These are phyloP conservation scores for Lordiphosa mommai DNA, from an alignment of 1,140 invertebrate genomes.

Conservation along the genomic window DNA sequence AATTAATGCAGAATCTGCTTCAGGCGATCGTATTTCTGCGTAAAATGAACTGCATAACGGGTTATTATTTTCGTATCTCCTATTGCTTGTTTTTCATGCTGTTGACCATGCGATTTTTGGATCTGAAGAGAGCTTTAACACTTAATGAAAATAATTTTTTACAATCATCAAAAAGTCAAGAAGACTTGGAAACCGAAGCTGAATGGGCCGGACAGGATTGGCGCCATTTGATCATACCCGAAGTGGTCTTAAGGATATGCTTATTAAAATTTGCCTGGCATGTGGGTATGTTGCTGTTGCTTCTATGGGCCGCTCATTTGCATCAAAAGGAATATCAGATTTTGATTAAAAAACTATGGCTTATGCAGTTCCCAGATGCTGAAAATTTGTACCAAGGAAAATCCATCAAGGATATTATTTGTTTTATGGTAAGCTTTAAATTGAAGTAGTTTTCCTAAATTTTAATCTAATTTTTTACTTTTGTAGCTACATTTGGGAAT, in stretches of 20 bases:
- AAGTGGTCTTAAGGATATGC: background rate
- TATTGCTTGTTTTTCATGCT: slow-evolving; percentile 10
- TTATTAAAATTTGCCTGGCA: slow-evolving; percentile 20
- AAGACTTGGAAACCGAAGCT: slow-evolving; percentile 31
- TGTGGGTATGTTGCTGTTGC: slow-evolving; percentile 17
- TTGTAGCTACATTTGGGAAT: slow-evolving; percentile 20
- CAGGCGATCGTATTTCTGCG: slow-evolving; percentile 6
- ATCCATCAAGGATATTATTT: slow-evolving; percentile 6
- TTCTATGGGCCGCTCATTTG: slow-evolving; percentile 20
- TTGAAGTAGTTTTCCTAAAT: background rate
- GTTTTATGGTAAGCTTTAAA: slow-evolving; percentile 16
- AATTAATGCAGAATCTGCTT: slow-evolving; percentile 11
- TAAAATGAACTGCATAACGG: slow-evolving; percentile 19
- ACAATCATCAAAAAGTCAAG: slow-evolving; percentile 9
- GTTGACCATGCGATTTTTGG: slow-evolving; percentile 7
- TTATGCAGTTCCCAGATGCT: background rate
- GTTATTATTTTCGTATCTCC: slow-evolving; percentile 24
- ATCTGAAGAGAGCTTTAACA: background rate
- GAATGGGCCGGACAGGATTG: slow-evolving; percentile 11
- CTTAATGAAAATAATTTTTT: slow-evolving; percentile 12
- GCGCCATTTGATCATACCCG: background rate
- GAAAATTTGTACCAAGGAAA: background rate
- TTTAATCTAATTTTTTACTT: background rate
- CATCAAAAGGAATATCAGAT: slow-evolving; percentile 25
- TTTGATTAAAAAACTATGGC: slow-evolving; percentile 17